phyloP scores from a whole-genome alignment of 2,888 invertebrate genomes.

The Lamellibrachia columna region DNA sequence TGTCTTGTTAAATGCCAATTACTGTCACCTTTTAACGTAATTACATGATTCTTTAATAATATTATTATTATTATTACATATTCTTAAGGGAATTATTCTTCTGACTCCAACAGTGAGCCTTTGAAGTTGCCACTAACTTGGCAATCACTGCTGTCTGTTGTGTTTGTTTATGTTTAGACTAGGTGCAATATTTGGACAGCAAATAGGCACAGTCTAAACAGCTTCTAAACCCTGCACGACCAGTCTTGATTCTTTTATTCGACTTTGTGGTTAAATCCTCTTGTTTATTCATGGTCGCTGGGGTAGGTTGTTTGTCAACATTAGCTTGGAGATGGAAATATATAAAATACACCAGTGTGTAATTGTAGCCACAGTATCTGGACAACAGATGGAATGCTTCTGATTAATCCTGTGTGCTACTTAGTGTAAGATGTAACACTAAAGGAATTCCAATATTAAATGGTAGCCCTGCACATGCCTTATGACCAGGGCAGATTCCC shows the following conservation, averaged over 20 bases:
- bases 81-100: background rate
- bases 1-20: too few relatives aligned
- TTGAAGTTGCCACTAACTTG: background rate
- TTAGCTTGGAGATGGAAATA: background rate
- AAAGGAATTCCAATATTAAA: background rate
- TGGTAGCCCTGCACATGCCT: background rate
- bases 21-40: too few relatives aligned
- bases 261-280: background rate
- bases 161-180: background rate
- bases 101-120: background rate
- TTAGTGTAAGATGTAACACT: background rate
- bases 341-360: background rate
- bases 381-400: background rate
- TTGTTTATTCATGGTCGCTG: background rate
- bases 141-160: background rate
- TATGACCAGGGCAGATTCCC: background rate
- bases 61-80: too few relatives aligned
- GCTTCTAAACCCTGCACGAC: background rate
- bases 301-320: background rate
- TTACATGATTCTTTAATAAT: too few relatives aligned
- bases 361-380: background rate
- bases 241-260: background rate
- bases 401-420: background rate
- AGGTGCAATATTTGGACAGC: background rate
- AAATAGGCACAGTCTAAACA: background rate